Conservation (phyloP, 1,140 invertebrate species). For the Papilio glaucus region DNA sequence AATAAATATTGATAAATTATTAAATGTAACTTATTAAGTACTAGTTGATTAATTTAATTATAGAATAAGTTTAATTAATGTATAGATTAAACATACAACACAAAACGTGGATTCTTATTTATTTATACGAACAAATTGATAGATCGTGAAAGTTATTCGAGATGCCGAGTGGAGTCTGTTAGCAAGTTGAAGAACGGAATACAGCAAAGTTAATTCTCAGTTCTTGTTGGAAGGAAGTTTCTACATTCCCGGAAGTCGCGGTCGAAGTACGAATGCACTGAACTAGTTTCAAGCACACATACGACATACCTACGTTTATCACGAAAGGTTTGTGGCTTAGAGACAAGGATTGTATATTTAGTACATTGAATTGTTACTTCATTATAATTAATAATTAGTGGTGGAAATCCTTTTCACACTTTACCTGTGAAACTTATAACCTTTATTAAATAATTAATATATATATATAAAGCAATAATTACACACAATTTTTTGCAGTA, state of each 20-base stretch:
- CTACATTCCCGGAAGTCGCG: slow-evolving; percentile 16
- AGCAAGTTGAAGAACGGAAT: slow-evolving; percentile 13
- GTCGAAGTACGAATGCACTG: not conserved
- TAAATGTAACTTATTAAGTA: slow-evolving; percentile 41
- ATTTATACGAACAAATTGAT: not conserved
- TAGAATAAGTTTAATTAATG: too few species aligned
- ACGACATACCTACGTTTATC: not conserved
- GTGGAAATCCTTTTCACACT: too few species aligned
- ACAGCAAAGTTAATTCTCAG: slow-evolving; percentile 20
- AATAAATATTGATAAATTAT: not conserved
- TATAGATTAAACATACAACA: too few species aligned
- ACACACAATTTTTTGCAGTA: too few species aligned
- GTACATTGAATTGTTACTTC: not conserved
- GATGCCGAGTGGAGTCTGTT: not conserved
- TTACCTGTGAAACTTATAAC: too few species aligned
- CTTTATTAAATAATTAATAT: too few species aligned
- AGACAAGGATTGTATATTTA: not conserved
- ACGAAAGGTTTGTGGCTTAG: not conserved
- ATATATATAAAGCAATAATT: too few species aligned
- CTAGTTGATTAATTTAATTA: too few species aligned
- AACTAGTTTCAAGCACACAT: not conserved
- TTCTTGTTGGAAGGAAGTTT: slow-evolving; percentile 36
- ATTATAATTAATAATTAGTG: too few species aligned
- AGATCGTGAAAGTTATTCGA: not conserved
- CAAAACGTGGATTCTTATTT: too few species aligned